A percentile compares a stretch with the other conserved stretches of the same genome.
phyloP scores from a whole-genome alignment of 92 coral and sea anemone species.

The Anthopleura xanthogrammica region DNA sequence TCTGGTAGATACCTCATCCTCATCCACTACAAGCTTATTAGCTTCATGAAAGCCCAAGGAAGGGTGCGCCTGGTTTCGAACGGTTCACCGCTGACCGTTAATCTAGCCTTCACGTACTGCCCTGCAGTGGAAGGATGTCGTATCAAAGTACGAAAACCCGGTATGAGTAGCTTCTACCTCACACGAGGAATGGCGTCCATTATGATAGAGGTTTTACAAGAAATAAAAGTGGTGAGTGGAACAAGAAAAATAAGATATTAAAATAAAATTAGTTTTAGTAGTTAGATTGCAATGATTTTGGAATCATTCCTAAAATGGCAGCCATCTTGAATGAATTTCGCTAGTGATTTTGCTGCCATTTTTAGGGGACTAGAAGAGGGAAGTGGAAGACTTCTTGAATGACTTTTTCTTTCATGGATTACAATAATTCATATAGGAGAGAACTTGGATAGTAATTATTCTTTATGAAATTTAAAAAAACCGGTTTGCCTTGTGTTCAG shows the following conservation, averaged over 20 bases:
- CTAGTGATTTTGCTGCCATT: no score
- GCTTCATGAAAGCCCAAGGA: constrained; percentile 41
- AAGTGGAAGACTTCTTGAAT: no score
- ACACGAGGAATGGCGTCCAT: constrained; percentile 22
- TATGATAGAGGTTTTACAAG: constrained; percentile 2
- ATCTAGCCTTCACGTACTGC: constrained; percentile 60
- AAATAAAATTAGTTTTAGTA: background rate
- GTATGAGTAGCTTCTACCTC: background rate
- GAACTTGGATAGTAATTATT: no score
- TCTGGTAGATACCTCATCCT: constrained; percentile 50
- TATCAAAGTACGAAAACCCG: constrained; percentile 6
- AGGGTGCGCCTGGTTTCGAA: constrained; percentile 31
- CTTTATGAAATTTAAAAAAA: no score
- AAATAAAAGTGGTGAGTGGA: constrained; percentile 18
- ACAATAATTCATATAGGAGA: no score
- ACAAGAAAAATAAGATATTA: background rate
- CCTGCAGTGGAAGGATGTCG: constrained; percentile 69
- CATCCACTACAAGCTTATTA: constrained; percentile 59
- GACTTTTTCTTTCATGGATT: no score
- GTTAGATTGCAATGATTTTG: no score
- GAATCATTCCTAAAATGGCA: no score
- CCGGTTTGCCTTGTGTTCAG: background rate
- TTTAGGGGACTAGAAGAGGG: no score
- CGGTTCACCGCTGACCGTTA: constrained; percentile 34
- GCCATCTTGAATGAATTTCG: no score